These are phyloP conservation scores for Sycobia sp. DNA, from an alignment of 1,140 invertebrate species.

Conservation along the genomic window DNA sequence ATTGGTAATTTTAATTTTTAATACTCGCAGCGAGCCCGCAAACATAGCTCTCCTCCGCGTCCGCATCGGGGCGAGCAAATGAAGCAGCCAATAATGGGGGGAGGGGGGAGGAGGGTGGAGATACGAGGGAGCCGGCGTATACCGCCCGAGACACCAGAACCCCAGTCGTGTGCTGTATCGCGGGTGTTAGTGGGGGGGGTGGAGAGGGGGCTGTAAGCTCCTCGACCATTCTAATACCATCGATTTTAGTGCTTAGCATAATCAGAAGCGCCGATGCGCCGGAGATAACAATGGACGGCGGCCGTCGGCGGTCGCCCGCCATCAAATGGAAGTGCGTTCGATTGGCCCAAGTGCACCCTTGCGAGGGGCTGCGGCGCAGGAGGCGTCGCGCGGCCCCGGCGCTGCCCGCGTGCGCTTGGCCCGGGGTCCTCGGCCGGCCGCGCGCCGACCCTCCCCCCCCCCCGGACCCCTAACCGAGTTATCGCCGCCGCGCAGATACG, in stretches of 20 bases:
- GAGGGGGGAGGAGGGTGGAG: slow-evolving; percentile 28
- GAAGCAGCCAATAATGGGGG: slow-evolving; percentile 32
- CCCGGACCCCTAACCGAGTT: slow-evolving; percentile 23
- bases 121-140: too few species aligned
- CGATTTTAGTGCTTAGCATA: slow-evolving; percentile 58
- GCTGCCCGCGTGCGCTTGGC: too few species aligned
- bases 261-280: slow-evolving; percentile 48
- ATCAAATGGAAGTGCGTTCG: slow-evolving; percentile 41
- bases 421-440: neutral
- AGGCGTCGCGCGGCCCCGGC: too few species aligned
- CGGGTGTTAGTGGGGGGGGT: slow-evolving; percentile 30
- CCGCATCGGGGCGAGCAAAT: slow-evolving; percentile 43
- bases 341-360: slow-evolving; percentile 35
- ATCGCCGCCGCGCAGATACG: slow-evolving; percentile 31
- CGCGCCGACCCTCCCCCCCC: neutral
- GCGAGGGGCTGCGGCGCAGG: slow-evolving; percentile 33
- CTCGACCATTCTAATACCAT: slow-evolving; percentile 48
- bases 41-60: neutral
- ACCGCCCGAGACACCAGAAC: too few species aligned
- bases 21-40: neutral
- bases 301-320: slow-evolving; percentile 11
- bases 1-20: neutral
- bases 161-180: too few species aligned
- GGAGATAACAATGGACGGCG: too few species aligned
- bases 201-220: neutral